Conservation (phyloP, 2,888 invertebrate genomes). For the Ernsta delagoae region DNA sequence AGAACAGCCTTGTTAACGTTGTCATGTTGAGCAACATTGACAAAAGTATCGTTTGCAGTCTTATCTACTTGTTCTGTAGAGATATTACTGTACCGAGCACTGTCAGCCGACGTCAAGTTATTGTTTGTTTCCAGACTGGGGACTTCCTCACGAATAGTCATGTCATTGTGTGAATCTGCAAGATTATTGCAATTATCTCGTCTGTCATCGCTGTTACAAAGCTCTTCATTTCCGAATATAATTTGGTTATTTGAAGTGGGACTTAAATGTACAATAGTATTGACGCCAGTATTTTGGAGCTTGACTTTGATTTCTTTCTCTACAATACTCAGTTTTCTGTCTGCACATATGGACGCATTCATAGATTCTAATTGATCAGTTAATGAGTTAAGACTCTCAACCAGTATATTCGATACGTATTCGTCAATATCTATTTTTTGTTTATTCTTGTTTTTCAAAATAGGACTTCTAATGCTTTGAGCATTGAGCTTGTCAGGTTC, state of each 20-base stretch:
- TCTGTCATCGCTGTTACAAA: slow-evolving; percentile 57
- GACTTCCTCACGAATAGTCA: slow-evolving; percentile 57
- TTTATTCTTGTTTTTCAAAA: slow-evolving; percentile 40
- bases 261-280: slow-evolving; percentile 78
- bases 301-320: slow-evolving; percentile 82
- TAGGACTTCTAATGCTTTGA: slow-evolving; percentile 42
- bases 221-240: slow-evolving; percentile 77
- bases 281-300: slow-evolving; percentile 77
- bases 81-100: slow-evolving; percentile 40
- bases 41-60: slow-evolving; percentile 43
- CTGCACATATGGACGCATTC: slow-evolving; percentile 68
- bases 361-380: slow-evolving; percentile 76
- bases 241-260: slow-evolving; percentile 79
- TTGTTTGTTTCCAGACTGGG: slow-evolving; percentile 58
- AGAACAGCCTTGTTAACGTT: slow-evolving; percentile 71
- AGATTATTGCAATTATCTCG: slow-evolving; percentile 54
- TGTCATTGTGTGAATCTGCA: slow-evolving; percentile 42
- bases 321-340: slow-evolving; percentile 71
- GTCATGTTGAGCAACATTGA: slow-evolving; percentile 53
- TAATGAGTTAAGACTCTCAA: slow-evolving; percentile 79
- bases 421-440: slow-evolving; percentile 71
- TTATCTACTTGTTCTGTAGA: slow-evolving; percentile 38
- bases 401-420: slow-evolving; percentile 80
- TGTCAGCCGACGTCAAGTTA: slow-evolving; percentile 51
- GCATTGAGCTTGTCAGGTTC: slow-evolving; percentile 41